Conservation (phyloP, 2,888 invertebrate species). For the Erebia epiphron region DNA sequence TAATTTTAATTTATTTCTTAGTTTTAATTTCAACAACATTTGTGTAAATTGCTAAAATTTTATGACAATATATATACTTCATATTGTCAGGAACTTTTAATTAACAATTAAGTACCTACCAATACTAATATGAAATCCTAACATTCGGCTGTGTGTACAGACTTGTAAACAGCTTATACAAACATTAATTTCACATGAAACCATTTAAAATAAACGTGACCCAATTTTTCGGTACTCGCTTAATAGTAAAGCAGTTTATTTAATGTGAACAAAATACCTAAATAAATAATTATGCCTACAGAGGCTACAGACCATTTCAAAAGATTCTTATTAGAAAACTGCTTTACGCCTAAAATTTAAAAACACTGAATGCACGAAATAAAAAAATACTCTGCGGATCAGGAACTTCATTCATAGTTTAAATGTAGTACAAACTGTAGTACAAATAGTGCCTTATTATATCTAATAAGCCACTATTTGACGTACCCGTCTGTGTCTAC, state of each 20-base stretch:
- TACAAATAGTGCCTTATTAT: no score
- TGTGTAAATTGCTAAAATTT: no score
- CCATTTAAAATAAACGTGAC: constrained; percentile 12
- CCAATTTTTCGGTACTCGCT: constrained; percentile 5
- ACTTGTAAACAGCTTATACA: constrained; percentile 4
- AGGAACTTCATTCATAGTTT: no score
- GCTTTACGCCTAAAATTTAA: background rate
- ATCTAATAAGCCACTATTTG: no score
- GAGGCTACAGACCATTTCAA: background rate
- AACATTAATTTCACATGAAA: constrained; percentile 12
- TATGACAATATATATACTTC: no score
- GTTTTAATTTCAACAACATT: no score
- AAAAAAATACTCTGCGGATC: background rate
- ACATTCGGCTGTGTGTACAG: background rate
- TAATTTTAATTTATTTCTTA: no score
- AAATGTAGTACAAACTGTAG: no score
- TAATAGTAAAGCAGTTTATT: background rate
- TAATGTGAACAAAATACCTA: background rate
- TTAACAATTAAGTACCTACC: background rate
- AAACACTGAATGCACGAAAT: background rate
- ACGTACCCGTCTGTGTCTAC: no score
- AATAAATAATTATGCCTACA: background rate
- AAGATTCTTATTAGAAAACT: background rate
- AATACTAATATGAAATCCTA: no score
- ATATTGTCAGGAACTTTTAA: background rate